These are phyloP conservation scores for Hedya salicella DNA, from an alignment of 2,888 invertebrate species.

Conservation along the genomic window DNA sequence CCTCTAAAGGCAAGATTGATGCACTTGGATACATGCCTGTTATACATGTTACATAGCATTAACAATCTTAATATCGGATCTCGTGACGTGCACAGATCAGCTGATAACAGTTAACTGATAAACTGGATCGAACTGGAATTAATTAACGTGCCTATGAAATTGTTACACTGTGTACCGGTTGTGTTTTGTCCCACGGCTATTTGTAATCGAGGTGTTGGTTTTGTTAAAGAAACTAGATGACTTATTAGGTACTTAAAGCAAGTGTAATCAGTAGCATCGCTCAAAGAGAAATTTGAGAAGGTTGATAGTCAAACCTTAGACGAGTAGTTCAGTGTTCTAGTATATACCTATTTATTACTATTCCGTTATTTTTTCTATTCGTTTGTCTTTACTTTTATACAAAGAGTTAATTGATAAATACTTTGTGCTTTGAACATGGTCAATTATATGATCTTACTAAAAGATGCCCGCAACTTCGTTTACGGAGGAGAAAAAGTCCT, in stretches of 20 bases:
- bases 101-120: constrained; percentile 35
- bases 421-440: no score
- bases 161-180: constrained; percentile 56
- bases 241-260: not conserved
- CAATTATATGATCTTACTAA: no score
- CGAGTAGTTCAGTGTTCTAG: no score
- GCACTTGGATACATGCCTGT: constrained; percentile 59
- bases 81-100: constrained; percentile 47
- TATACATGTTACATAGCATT: constrained; percentile 67
- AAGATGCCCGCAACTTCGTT: no score
- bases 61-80: constrained; percentile 70
- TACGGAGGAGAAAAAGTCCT: no score
- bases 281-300: not conserved
- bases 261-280: not conserved
- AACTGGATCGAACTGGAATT: constrained; percentile 69
- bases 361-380: no score
- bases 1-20: constrained; percentile 50
- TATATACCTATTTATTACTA: no score
- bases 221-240: not conserved
- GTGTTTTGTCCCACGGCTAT: constrained; percentile 37
- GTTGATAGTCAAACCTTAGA: no score
- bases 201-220: constrained; percentile 31
- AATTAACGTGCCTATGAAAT: constrained; percentile 68
- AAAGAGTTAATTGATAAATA: no score
- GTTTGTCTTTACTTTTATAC: no score